phyloP scores from a whole-genome alignment of 2,797 vertebrate species.

The Tragopan temminckii region DNA sequence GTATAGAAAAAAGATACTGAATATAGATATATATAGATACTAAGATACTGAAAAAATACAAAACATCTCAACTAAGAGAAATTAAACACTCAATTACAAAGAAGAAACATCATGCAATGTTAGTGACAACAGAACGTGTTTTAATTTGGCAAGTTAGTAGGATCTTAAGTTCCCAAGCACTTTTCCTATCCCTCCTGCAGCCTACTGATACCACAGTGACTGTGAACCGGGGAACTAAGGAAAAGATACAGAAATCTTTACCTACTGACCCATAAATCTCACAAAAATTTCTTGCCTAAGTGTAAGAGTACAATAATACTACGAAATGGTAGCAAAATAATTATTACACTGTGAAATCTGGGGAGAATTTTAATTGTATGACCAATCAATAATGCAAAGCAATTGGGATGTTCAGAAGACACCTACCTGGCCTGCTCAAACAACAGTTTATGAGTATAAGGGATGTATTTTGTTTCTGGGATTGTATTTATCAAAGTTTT shows the following conservation, averaged over 20 bases:
- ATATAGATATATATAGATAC: too few relatives aligned
- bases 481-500: background rate
- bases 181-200: background rate
- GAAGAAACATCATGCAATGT: background rate
- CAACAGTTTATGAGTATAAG: background rate
- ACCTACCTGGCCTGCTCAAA: background rate
- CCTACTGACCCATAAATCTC: background rate
- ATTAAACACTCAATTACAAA: background rate
- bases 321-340: background rate
- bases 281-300: background rate
- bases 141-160: background rate
- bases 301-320: background rate
- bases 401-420: background rate
- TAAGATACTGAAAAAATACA: background rate
- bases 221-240: background rate
- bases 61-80: background rate
- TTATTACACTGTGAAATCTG: background rate
- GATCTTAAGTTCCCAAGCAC: background rate
- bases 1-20: background rate
- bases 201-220: background rate
- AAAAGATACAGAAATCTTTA: background rate
- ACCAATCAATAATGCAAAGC: background rate
- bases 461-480: background rate
- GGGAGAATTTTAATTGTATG: background rate
- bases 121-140: background rate